phyloP scores from a whole-genome alignment of 2,888 invertebrate species.

The Thecocarcelia acutangulata region DNA sequence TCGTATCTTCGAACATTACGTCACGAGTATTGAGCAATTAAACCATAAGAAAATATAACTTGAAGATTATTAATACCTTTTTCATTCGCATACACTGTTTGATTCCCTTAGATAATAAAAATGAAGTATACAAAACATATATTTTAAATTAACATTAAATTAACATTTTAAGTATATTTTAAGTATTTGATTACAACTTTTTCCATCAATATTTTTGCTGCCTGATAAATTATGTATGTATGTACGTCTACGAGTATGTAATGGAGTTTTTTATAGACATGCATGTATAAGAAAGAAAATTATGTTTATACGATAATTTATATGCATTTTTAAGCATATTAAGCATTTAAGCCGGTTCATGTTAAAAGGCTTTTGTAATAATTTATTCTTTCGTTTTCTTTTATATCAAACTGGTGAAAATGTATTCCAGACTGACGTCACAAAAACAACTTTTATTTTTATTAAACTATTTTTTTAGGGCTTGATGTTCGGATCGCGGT shows the following conservation, averaged over 20 bases:
- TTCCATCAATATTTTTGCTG: background rate
- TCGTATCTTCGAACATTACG: too few species aligned
- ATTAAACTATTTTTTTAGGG: background rate
- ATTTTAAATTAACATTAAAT: too few species aligned
- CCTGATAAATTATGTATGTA: too few species aligned
- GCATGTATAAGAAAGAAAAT: background rate
- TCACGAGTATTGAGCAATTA: too few species aligned
- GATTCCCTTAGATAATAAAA: too few species aligned
- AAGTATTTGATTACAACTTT: background rate
- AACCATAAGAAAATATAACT: too few species aligned
- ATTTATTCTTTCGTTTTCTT: slow-evolving; percentile 6
- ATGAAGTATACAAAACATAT: too few species aligned
- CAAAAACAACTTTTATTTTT: background rate
- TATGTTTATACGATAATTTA: slow-evolving; percentile 38
- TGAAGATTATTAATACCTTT: too few species aligned
- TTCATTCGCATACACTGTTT: too few species aligned
- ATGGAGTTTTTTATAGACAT: background rate
- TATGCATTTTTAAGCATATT: slow-evolving; percentile 26
- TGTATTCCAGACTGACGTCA: slow-evolving; percentile 5
- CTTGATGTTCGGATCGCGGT: too few species aligned
- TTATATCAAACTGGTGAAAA: background rate
- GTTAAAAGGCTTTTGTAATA: slow-evolving; percentile 10
- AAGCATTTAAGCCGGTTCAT: background rate
- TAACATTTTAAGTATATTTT: too few species aligned
- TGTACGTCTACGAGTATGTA: too few species aligned